These are phyloP conservation scores for Eilema caniola DNA, from an alignment of 2,888 invertebrate genomes.

Conservation along the genomic window DNA sequence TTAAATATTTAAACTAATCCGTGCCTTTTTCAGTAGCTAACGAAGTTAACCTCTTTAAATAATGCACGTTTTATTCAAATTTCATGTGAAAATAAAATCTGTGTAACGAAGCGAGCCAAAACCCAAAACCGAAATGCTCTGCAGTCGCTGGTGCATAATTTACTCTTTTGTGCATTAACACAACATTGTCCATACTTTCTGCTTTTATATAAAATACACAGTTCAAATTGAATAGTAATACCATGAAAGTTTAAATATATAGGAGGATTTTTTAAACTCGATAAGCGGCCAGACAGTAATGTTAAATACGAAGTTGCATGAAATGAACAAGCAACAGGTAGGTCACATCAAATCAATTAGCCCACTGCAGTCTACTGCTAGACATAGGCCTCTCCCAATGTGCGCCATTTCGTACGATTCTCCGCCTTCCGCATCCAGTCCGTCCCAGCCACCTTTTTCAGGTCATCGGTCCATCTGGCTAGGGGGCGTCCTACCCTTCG, in stretches of 20 bases:
- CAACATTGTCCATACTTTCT: slow-evolving; percentile 40
- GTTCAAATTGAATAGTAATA: slow-evolving; percentile 39
- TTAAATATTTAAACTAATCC: background rate
- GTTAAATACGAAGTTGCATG: too few relatives aligned
- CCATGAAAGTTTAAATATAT: slow-evolving; percentile 19
- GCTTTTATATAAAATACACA: slow-evolving; percentile 17
- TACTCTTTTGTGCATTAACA: slow-evolving; percentile 49
- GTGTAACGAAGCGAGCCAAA: slow-evolving; percentile 39
- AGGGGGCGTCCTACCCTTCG: too few relatives aligned
- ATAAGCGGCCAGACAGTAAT: too few relatives aligned
- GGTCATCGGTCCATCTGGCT: too few relatives aligned
- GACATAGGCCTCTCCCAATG: too few relatives aligned
- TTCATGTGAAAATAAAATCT: slow-evolving; percentile 26
- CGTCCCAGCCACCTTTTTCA: too few relatives aligned
- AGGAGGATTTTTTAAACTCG: too few relatives aligned
- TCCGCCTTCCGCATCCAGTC: too few relatives aligned
- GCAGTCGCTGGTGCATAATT: slow-evolving; percentile 52
- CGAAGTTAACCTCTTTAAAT: slow-evolving; percentile 11
- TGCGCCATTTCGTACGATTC: too few relatives aligned
- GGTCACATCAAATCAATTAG: too few relatives aligned
- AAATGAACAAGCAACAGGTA: too few relatives aligned
- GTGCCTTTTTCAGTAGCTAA: background rate
- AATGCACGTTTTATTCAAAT: slow-evolving; percentile 14
- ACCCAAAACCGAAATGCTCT: slow-evolving; percentile 42
- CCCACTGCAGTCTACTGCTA: too few relatives aligned